Base-by-base conservation (phyloP, 64 coral and sea anemone species). In the Pachyseris speciosa region DNA sequence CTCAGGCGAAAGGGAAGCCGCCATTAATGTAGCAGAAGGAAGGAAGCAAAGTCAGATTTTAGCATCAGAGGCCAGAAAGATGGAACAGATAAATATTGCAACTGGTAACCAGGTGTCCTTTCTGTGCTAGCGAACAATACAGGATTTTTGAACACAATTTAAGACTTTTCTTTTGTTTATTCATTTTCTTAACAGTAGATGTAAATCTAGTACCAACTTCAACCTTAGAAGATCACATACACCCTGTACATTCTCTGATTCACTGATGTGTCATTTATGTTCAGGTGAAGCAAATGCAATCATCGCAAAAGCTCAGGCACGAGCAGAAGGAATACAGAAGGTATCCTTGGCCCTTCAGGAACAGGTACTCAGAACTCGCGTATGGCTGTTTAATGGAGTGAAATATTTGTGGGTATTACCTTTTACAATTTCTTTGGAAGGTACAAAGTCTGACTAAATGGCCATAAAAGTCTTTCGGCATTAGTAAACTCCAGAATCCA, bases 11-110 rank as follows among this genome's bases (percentile, higher is more conserved):
- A 71, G 90, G 45, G 97, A 93, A 38, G 90, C 97, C 17, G 97
- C 97, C 22, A 99, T 99, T 37, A 99, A 99, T 72, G 97, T 99
- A 10, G 97, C 97, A 53, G 93, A 99, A 87, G 97, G 97, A 53
- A 88, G 93, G 58, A 99, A 99, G 75, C 97, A 93, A 58, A 90
- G 93, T 90, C 93, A 99, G 37, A 99, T 99, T 83, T 60, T 99
- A 37, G 93, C 94, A 45, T 99, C 97, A 16, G 97, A 99, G 49
- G 97, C 92, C 8, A 68, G 55, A 36, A 95, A 90, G 29, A 84
- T 81, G 37, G 97, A 99, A 72, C 89, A 99, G 20, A 99, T 99
- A 25, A 99, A 99, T 43, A 75, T 85, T 50, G 97, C 97, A 37
- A 92, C 93, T 67, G 97, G 97, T 99, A 74, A 70, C 9, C 11